Base-by-base conservation (phyloP, 2,797 vertebrate genomes). In the Huso huso region DNA sequence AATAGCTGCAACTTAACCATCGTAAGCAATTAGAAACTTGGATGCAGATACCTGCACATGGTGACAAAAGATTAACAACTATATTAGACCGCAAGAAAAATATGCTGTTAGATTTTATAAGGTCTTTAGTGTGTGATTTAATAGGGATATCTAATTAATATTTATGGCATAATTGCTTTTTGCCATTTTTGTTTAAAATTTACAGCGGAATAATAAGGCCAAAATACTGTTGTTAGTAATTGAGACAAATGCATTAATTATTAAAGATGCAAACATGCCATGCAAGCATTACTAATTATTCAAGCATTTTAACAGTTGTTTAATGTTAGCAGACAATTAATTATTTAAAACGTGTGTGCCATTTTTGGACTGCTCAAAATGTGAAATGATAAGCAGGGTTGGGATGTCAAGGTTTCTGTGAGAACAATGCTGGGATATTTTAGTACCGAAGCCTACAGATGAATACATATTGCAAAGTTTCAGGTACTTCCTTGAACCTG, bases 241-340 rank as follows among this genome's bases (percentile, higher is more conserved):
- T 98, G 96, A 97, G 95, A 99, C 94, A 97, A 96, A 99, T 93
- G 90, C 93, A 98, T 98, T 92, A 97, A 98, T 99, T 98, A 98
- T 98, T 98, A 95, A 99, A 88, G 93, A 94, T 91, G 93, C 93
- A 97, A 98, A 98, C 96, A 98, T 95, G 94, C 97, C 95, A 97
- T 94, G 95, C 94, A 93, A 94, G 94, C 94, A 95, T 93, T 95
- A 95, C 94, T 96, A 98, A 99, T 99, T 97, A 97, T 94, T 94
- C 91, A 90, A 94, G 93, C 93, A 89, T 97, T 95, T 96, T 99
- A 98, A 96, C 95, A 98, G 95, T 96, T 98, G 95, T 95, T 96
- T 97, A 97, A 97, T 98, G 95, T 93, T 96, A 95, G 93, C 90
- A 91, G 91, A 88, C 86, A 84, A 92, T 98, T 92, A 98, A 99